Base-by-base conservation (phyloP, 2,113 vertebrate genomes). In the Hylia prasina region DNA sequence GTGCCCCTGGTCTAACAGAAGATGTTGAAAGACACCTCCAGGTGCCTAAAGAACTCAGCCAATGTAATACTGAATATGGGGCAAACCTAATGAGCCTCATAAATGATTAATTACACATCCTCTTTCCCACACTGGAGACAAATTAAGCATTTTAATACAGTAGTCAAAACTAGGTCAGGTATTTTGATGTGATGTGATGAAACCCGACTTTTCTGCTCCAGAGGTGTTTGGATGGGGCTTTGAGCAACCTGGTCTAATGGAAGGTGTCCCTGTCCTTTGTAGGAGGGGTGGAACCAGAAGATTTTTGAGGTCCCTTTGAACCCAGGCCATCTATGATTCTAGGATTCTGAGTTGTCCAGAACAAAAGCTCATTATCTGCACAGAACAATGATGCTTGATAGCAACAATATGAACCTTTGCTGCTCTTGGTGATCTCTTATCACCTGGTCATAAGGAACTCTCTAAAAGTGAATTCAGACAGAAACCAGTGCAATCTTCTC, bases 51-150 rank as follows among this genome's bases (percentile, higher is more conserved):
- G 47, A 39, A 33, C 6, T 68, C 27, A 89, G 33, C 27, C 75
- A 92, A 78, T 35, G 24, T 79, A 95, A 69, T 82, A 27, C 10
- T n/a, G 51, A 87, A 77, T 44, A 64, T 47, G 37, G 18, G 40
- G 22, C 42, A 87, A 95, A 54, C 54, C 58, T 93, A 89, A 82
- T 40, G 73, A 93, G 51, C 58, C 83, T 83, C 66, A 78, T 89
- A 77, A 95, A 93, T 86, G 16, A 82, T 95, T 90, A 90, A 87
- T 65, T 83, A 78, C n/a, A 65, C 51, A 66, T 75, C 60, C 33
- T 60, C 35, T 79, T 87, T 70, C 58, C 70, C 80, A 82, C 82
- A 64, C 19, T 33, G 70, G 50, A 93, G 85, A 66, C 39, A 93
- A 82, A 89, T 93, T 76, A 95, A 82, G 45, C 22, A 31, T 89